Evolutionary conservation across 2,113 vertebrate species (phyloP), one percentile per base, ranked within the genome.

Genomic region (Axis porcinus): DNA sequence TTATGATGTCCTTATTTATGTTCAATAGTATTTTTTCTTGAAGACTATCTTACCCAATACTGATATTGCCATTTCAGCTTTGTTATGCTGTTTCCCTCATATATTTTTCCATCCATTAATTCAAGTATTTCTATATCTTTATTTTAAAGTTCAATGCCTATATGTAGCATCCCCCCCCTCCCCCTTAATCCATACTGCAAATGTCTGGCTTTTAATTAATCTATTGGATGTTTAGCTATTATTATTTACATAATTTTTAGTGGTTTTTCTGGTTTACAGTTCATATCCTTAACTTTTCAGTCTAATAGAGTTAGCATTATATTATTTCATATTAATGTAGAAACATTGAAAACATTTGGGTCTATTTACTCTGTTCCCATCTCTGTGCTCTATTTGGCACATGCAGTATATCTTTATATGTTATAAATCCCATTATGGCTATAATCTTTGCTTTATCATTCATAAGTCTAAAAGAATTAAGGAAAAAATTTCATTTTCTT

Each of bases 151-250:
- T 27, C 43, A 78, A 28, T 47, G 76, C 76, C 40, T 78, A 5
- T 78, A 78, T 30, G 43, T 78, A 47, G 25, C 7, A n/a, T n/a
- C n/a, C n/a, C n/a, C n/a, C 47, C 9, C 2, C 0, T 0, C 7
- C 62, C 45, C 62, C 33, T 25, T 43, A 40, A 45, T 78, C 43
- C 74, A 78, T 45, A 78, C 43, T 28, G 43, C 25, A 78, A 78
- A 28, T 78, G 43, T 78, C 25, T 45, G 74, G 74, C 43, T 28
- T 76, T 78, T 78, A 45, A 78, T 16, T 78, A 78, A 45, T 78
- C 25, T 78, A 13, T 6, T 78, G 43, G 43, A 47, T 47, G 8
- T 45, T 78, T 78, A 78, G 74, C 23, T 78, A 47, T 47, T 47
- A 78, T 78, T 47, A 78, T 28, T 78, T 78, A 47, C 43, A 78